Evolutionary conservation across 2,797 vertebrate genomes (phyloP), one percentile per base, ranked within the genome.

Genomic region (Pantherophis alleghaniensis): DNA sequence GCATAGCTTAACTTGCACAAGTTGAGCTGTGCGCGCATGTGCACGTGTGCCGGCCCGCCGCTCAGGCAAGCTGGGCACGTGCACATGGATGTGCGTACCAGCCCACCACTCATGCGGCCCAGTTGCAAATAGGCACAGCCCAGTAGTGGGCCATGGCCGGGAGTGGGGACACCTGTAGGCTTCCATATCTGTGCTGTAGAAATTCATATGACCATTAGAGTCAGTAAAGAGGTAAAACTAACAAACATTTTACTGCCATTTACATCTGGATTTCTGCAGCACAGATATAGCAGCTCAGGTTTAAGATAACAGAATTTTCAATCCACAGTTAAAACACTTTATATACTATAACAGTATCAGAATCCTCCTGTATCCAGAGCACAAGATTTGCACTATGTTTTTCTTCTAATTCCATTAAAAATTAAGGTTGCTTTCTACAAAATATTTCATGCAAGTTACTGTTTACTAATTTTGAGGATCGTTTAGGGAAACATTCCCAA

Each of bases 41-140:
- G 28, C 4, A 5, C 11, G 3, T 26, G 4, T 2, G 0, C 28
- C 11, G 0, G 14, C 66, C n/a, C 0, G 2, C n/a, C 11, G 0
- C n/a, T 69, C 13, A 1, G n/a, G 14, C n/a, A 32, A 69, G 14
- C n/a, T 69, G 28, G 2, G 2, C 13, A 6, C 13, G n/a, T 28
- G 12, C 4, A 1, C 4, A 16, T 2, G 53, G 11, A 57, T 3
- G 24, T 63, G 14, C 0, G 0, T 14, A 32, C n/a, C 66, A 69
- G 66, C 14, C 66, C 66, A 32, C 66, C 4, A 2, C 14, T 69
- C 6, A 2, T 7, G 66, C 2, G 13, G 13, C 28, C n/a, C n/a
- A 69, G 5, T 16, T 32, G n/a, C 5, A 69, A 69, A 69, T 6
- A 32, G n/a, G 63, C 13, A 69, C 10, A 10, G 10, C 26, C 61